Evolutionary conservation across 1,140 invertebrate species (phyloP).

Genomic region (Monochamus saltuarius): DNA sequence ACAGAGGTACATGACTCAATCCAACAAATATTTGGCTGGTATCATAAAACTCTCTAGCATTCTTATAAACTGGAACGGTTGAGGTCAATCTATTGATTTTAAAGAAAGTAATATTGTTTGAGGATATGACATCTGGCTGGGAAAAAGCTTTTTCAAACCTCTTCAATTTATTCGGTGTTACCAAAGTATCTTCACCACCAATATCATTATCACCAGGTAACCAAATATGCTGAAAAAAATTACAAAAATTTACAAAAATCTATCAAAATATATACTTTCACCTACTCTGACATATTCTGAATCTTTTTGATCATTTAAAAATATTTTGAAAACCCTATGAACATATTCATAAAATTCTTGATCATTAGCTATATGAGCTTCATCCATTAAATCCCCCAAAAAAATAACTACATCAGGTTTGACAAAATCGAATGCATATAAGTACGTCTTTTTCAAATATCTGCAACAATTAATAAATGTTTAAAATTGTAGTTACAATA

Average conservation of each 20-base stretch:
- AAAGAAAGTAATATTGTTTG: conserved; percentile 61
- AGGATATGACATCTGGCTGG: conserved; percentile 64
- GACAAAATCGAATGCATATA: conserved; percentile 67
- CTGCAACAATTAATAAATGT: conserved; percentile 52
- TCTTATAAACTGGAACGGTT: conserved; percentile 52
- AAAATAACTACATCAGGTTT: conserved; percentile 85
- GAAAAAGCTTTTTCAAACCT: conserved; percentile 78
- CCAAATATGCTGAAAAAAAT: conserved; percentile 75
- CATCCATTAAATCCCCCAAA: conserved; percentile 90
- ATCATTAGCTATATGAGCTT: conserved; percentile 76
- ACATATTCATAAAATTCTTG: conserved; percentile 71
- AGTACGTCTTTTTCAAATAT: conserved; percentile 79
- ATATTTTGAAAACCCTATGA: conserved; percentile 70
- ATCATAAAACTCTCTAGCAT: conserved; percentile 60
- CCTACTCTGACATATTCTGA: conserved; percentile 13
- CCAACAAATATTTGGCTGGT: conserved; percentile 65
- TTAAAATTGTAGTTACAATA: conserved; percentile 8
- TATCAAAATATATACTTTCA: conserved; percentile 4
- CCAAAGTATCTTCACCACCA: conserved; percentile 81
- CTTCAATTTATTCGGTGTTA: conserved; percentile 69
- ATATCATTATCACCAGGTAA: conserved; percentile 95
- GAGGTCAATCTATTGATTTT: conserved; percentile 71
- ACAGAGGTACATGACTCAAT: conserved; percentile 70
- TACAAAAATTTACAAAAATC: conserved; percentile 49
- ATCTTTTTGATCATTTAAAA: conserved; percentile 58